Conservation (phyloP, 2,888 invertebrate genomes). For the Drosophila barbarae region DNA sequence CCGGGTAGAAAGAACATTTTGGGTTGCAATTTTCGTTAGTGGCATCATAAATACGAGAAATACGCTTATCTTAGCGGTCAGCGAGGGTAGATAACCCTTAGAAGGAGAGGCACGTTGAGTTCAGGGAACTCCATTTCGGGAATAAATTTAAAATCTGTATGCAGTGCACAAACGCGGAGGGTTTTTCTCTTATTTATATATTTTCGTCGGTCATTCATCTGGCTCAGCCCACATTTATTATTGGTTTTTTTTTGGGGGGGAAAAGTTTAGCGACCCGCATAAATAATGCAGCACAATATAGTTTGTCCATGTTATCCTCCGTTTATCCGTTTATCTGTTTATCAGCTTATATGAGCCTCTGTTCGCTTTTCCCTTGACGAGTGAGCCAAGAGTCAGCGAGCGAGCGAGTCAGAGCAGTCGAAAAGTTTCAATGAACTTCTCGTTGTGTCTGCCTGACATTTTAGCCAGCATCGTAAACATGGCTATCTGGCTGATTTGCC, state of each 20-base stretch:
- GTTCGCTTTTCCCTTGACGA: not conserved
- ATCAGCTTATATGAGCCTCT: slow-evolving; percentile 27
- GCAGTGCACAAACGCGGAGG: slow-evolving; percentile 30
- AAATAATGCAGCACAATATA: slow-evolving; percentile 38
- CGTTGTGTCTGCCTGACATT: slow-evolving; percentile 16
- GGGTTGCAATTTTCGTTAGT: slow-evolving; percentile 28
- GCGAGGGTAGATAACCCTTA: slow-evolving; percentile 32
- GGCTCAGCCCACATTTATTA: slow-evolving; percentile 20
- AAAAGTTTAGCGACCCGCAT: slow-evolving; percentile 50
- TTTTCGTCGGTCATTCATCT: slow-evolving; percentile 47
- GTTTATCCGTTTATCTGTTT: slow-evolving; percentile 14
- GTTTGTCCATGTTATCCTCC: slow-evolving; percentile 11
- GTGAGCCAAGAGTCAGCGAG: slow-evolving; percentile 14
- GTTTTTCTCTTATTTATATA: not conserved
- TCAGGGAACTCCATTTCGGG: slow-evolving; percentile 49
- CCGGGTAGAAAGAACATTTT: slow-evolving; percentile 22
- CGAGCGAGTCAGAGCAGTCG: slow-evolving; percentile 4
- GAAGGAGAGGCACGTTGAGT: slow-evolving; percentile 23
- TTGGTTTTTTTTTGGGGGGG: slow-evolving; percentile 17
- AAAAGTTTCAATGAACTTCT: slow-evolving; percentile 57
- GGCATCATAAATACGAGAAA: slow-evolving; percentile 37
- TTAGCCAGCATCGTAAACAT: slow-evolving; percentile 48
- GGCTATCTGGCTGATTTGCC: slow-evolving; percentile 14
- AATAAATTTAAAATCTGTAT: slow-evolving; percentile 60
- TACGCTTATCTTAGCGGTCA: slow-evolving; percentile 29